Base-by-base conservation (phyloP, 2,797 vertebrate species). In the Pterois miles region DNA sequence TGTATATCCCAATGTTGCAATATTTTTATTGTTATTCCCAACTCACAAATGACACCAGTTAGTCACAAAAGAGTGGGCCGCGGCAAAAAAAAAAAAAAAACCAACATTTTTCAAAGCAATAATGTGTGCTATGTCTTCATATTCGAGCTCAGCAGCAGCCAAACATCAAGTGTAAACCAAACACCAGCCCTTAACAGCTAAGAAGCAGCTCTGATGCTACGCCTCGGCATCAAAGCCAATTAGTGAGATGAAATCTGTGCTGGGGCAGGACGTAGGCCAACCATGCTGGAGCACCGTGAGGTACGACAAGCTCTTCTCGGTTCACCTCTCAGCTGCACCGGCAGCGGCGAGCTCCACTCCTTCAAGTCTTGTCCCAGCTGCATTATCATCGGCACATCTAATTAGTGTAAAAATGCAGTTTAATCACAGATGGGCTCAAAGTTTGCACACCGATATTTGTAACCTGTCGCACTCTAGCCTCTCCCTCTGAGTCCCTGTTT, bases 361-460 rank as follows among this genome's bases (percentile, higher is more conserved):
- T 81, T 74, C 52, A 64, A 50, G 69, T 74, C 81, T 53, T 22
- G 22, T 74, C 76, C 72, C 87, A 84, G 76, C 89, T 88, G 86
- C 16, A 72, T 84, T 85, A 72, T 76, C 83, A 71, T 80, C 68
- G 76, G 79, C 75, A 78, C 82, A 83, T 90, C 88, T 85, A 91
- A 93, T 94, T 89, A 91, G 82, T 83, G 81, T 88, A 80, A 90
- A 85, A 92, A 91, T 76, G 56, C 65, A 72, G 76, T 85, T 89
- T 85, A 88, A 90, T 91, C 87, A 84, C 86, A 90, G 84, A 84
- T 85, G 80, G 63, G 78, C 69, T 86, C 79, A 82, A 84, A 79
- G 83, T 86, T 85, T 80, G 67, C 58, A 72, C 80, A 74, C 16
- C 23, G 40, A 71, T 82, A 57, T 58, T 75, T 74, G 76, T 81